Base-by-base conservation (phyloP, 2,113 vertebrate species). In the Ploceus nigricollis region DNA sequence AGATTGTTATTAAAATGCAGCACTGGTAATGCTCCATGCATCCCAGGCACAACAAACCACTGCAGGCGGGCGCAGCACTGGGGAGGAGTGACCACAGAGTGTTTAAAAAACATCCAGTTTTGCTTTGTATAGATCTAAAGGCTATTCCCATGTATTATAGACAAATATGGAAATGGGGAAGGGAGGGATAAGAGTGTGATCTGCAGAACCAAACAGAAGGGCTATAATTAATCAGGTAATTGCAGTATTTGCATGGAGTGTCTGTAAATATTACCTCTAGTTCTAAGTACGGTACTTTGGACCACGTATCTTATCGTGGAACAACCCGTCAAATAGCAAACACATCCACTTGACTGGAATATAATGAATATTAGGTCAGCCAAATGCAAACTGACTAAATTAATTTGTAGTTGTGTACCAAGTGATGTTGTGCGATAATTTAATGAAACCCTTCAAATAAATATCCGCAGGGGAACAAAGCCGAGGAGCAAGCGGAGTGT, bases 211-310 rank as follows among this genome's bases (percentile, higher is more conserved):
- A 82, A 94, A 76, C 45, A 30, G 40, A 94, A 90, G 80, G 93
- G 69, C 93, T 88, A 50, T 84, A 96, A 96, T 96, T 97, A 96
- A 96, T 96, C 90, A 92, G 93, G 85, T 96, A 97, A 97, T 96
- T 97, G 94, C 96, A 97, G 92, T 95, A 93, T 96, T 97, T 96
- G 82, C 23, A 1, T 83, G 90, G 92, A 90, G 64, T 80, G 71
- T 72, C 51, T 93, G 85, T 73, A 95, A 94, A 88, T 92, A 80
- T 70, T 72, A 79, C 91, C 70, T 89, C 90, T 91, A 31, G 65
- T 91, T 40, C 89, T 50, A 95, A 84, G 63, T 77, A 54, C 21
- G 68, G 95, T 56, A 92, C 80, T 78, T 86, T 86, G 82, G 89
- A 96, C 96, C 90, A 87, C 27, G 21, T 96, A 97, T 94, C 94